Evolutionary conservation across 1,140 invertebrate genomes (phyloP), one percentile per base, ranked within the genome.

Genomic region (Drosophila bocki): DNA sequence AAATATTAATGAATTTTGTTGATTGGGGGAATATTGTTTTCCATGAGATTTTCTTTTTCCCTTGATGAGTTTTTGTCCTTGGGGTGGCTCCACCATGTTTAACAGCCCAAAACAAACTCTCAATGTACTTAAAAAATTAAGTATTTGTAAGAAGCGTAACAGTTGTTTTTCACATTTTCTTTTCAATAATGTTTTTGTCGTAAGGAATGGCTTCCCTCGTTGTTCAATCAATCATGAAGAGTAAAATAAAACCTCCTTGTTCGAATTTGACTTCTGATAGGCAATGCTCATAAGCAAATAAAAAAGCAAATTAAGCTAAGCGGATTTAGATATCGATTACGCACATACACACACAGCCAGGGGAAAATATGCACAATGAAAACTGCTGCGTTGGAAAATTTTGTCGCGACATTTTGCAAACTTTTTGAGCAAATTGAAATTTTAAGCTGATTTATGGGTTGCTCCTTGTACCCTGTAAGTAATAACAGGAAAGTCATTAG

Each of bases 311-410:
- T 72, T 72, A 60, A 44, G 68, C 54, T 60, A 60, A 72, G 67
- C 54, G 53, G 70, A 72, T 72, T 72, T 60, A 42, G 45, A 60
- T 72, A 71, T 72, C 68, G 68, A 59, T 72, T 72, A 29, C 67
- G 32, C 15, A 57, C 42, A 42, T 35, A 57, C 42, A 41, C 61
- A 59, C 0, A 57, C 35, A 32, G n/a, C 12, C 1, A 11, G 12
- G 13, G 11, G 26, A n/a, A 50, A 32, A 51, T 13, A 26, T 11
- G 2, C 13, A 19, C 35, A 39, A 39, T 56, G 53, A 3, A 56
- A 54, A 26, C 19, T 57, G 60, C 60, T 62, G 60, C 37, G 35
- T 42, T 13, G 39, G 37, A 33, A 50, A 42, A 51, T 33, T 48
- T 42, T 39, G 35, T 50, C 61, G 45, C 65, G 44, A 48, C 61